Evolutionary conservation across 64 coral and sea anemone genomes (phyloP).

Genomic region (Montipora capricornis): DNA sequence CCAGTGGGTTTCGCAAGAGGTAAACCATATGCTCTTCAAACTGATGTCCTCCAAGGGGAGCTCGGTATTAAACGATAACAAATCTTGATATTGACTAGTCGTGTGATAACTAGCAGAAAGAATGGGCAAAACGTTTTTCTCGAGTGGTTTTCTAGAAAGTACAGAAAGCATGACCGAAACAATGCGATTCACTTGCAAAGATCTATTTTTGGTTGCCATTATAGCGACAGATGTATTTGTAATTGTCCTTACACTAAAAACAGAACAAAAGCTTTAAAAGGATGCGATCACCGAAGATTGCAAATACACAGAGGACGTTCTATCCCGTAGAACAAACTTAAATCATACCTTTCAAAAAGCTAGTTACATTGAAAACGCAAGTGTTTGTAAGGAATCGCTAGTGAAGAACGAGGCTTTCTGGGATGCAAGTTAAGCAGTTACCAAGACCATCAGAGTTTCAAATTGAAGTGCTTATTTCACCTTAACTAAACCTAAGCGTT

Average conservation of each 20-base stretch:
- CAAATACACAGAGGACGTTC: not conserved
- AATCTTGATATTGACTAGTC: not conserved
- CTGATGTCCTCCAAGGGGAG: not conserved
- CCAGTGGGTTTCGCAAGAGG: not conserved
- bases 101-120: not conserved
- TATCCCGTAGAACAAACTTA: not conserved
- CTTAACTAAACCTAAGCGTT: not conserved
- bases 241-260: conserved; percentile 10
- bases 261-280: conserved; percentile 26
- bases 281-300: not conserved
- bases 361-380: not conserved
- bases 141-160: conserved; percentile 14
- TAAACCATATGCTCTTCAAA: not conserved
- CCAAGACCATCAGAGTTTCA: not conserved
- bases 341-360: not conserved
- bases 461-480: not conserved
- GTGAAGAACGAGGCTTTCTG: not conserved
- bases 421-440: not conserved
- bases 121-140: not conserved
- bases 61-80: not conserved
- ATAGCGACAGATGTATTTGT: conserved; percentile 10
- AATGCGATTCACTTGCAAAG: not conserved
- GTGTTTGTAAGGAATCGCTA: not conserved
- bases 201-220: conserved; percentile 39
- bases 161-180: conserved; percentile 15